A percentile compares a stretch with the other conserved stretches of the same genome.
phyloP scores from a whole-genome alignment of 1,140 invertebrate species.

The Trypoxylus dichotomus region DNA sequence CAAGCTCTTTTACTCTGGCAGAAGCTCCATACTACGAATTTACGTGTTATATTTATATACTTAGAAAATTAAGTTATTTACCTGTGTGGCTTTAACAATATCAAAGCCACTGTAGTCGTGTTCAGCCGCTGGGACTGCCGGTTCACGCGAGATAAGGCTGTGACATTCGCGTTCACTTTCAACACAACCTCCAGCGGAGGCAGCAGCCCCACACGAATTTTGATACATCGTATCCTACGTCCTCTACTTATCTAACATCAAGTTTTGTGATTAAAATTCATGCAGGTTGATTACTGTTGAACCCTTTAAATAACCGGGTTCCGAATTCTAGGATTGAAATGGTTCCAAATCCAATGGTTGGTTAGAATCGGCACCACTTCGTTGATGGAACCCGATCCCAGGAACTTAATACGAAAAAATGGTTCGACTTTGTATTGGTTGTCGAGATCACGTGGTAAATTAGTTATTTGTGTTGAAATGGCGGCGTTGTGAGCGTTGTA shows the following conservation, averaged over 20 bases:
- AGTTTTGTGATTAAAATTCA: conserved; percentile 12
- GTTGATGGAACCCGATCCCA: too few relatives aligned
- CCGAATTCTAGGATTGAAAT: too few relatives aligned
- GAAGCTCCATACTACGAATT: conserved; percentile 78
- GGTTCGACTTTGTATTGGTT: too few relatives aligned
- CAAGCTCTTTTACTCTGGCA: conserved; percentile 78
- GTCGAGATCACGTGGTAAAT: too few relatives aligned
- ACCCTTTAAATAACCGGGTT: background rate
- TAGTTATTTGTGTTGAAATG: too few relatives aligned
- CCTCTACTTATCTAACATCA: background rate
- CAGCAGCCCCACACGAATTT: conserved; percentile 65
- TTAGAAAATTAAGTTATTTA: conserved; percentile 44
- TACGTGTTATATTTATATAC: background rate
- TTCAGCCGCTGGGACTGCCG: conserved; percentile 61
- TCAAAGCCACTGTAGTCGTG: conserved; percentile 85
- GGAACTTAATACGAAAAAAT: too few relatives aligned
- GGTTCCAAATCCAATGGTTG: too few relatives aligned
- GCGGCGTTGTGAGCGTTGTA: too few relatives aligned
- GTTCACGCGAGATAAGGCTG: conserved; percentile 59
- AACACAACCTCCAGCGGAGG: conserved; percentile 55
- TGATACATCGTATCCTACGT: conserved; percentile 59
- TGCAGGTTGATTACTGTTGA: conserved; percentile 8
- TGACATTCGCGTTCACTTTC: conserved; percentile 57
- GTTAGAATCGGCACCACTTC: too few relatives aligned
- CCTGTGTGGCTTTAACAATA: conserved; percentile 92